Base-by-base conservation (phyloP, 2,113 vertebrate species). In the Orientallactaga bullata region DNA sequence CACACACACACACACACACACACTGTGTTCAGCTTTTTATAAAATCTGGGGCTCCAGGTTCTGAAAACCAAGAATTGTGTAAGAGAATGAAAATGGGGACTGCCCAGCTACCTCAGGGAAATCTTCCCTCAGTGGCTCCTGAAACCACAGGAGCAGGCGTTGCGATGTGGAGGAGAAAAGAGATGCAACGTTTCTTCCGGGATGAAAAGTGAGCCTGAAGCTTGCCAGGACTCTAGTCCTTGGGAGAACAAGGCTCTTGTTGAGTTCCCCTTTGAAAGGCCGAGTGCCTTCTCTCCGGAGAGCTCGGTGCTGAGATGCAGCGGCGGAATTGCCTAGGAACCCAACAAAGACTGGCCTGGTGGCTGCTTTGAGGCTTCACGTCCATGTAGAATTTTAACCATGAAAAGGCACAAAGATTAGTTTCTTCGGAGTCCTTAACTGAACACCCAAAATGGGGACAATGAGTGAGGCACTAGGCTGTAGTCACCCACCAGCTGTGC, bases 291-390 rank as follows among this genome's bases (percentile, higher is more conserved):
- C 97, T 97, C 97, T 98, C 42, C 86, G 1, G 83, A 93, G 97
- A 42, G 21, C 97, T 78, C 94, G 97, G 98, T 98, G 97, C 97
- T 97, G 98, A 97, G 97, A 97, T 95, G 97, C 93, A 97, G 98
- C 93, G 60, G 94, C 95, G 95, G 97, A 92, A 98, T 97, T 96
- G 97, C 98, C 98, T 98, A 97, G 98, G 98, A 98, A 98, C 98
- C 96, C 97, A 98, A 98, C 98, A 98, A 98, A 98, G 98, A 95
- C 95, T 35, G 55, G 79, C 92, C 98, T 97, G 97, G 97, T 98
- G 97, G 97, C 97, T 96, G 97, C 95, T 97, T 95, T 96, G 98
- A 97, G 97, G 96, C 95, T 97, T 95, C 89, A 97, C 97, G 95
- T 94, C 97, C 96, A 96, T 97, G 98, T 95, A 95, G 98, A 98